Percentiles rank a stretch among this genome's conserved stretches.
Conservation (phyloP, 2,113 vertebrate genomes). For the Theristicus caerulescens region DNA sequence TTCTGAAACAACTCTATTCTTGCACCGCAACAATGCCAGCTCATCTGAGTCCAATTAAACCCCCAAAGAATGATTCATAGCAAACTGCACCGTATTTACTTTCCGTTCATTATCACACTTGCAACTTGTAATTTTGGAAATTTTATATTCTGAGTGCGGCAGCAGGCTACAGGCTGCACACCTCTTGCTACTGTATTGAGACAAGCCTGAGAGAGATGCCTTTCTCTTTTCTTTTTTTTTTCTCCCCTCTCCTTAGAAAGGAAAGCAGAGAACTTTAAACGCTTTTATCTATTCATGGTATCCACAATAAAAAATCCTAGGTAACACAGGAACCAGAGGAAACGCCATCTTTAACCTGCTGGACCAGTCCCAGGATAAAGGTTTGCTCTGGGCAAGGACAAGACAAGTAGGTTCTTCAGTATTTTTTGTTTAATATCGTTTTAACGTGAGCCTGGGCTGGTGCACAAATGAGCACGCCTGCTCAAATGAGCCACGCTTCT, state of each 20-base stretch:
- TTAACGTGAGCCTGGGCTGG: not conserved
- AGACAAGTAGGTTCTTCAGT: not conserved
- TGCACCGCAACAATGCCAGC: not conserved
- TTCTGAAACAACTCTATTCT: conserved; percentile 17
- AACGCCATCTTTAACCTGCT: not conserved
- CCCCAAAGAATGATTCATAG: not conserved
- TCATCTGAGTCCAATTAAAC: conserved; percentile 40
- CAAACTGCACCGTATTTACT: conserved; percentile 51
- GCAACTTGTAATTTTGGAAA: conserved; percentile 60
- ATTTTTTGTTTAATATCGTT: conserved; percentile 18
- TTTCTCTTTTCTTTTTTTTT: not conserved
- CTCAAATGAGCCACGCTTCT: conserved; percentile 7
- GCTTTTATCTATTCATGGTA: not conserved
- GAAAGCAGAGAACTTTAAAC: conserved; percentile 13
- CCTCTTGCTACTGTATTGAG: not conserved
- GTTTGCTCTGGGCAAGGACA: conserved; percentile 23
- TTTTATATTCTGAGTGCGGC: conserved; percentile 47
- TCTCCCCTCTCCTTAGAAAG: not conserved
- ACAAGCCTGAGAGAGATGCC: not conserved
- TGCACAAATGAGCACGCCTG: not conserved
- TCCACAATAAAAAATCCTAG: not conserved
- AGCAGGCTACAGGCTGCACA: conserved; percentile 29
- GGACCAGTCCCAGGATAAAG: not conserved
- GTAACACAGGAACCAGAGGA: not conserved
- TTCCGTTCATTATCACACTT: conserved; percentile 67